A percentile compares a stretch with the other conserved stretches of the same genome.
phyloP scores from a whole-genome alignment of 2,888 invertebrate species.

The Nineta flava region DNA sequence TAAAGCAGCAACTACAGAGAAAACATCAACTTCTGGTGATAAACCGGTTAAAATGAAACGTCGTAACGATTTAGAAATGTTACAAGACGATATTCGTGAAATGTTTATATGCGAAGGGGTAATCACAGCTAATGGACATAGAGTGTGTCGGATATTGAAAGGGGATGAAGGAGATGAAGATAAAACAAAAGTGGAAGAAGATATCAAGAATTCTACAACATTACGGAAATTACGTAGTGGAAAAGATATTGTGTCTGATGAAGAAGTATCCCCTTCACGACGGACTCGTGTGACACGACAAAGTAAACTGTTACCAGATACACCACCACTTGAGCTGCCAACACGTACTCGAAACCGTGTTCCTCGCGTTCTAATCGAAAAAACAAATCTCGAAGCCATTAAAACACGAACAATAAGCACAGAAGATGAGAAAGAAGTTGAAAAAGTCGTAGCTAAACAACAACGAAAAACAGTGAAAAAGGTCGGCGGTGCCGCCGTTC shows the following conservation, averaged over 20 bases:
- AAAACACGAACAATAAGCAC: too few relatives aligned
- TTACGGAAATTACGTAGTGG: slow-evolving; percentile 12
- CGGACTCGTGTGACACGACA: background rate
- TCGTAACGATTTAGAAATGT: slow-evolving; percentile 38
- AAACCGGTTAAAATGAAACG: slow-evolving; percentile 18
- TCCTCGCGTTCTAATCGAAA: slow-evolving; percentile 7
- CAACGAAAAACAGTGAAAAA: too few relatives aligned
- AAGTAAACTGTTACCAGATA: background rate
- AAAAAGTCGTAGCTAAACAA: too few relatives aligned
- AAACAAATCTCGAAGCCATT: background rate
- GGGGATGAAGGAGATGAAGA: slow-evolving; percentile 24
- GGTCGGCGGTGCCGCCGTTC: too few relatives aligned
- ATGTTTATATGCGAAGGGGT: slow-evolving; percentile 51
- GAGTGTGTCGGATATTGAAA: slow-evolving; percentile 45
- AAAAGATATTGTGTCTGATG: background rate
- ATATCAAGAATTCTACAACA: slow-evolving; percentile 6
- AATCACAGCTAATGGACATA: slow-evolving; percentile 42
- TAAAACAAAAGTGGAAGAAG: background rate
- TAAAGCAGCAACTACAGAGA: slow-evolving; percentile 10
- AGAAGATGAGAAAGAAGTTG: too few relatives aligned
- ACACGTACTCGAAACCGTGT: background rate
- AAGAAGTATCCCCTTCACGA: background rate
- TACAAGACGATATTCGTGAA: slow-evolving; percentile 53
- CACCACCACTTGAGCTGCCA: background rate
- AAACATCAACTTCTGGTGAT: slow-evolving; percentile 6